Evolutionary conservation across 2,888 invertebrate species (phyloP).

Genomic region (Monoplex corrugatus): DNA sequence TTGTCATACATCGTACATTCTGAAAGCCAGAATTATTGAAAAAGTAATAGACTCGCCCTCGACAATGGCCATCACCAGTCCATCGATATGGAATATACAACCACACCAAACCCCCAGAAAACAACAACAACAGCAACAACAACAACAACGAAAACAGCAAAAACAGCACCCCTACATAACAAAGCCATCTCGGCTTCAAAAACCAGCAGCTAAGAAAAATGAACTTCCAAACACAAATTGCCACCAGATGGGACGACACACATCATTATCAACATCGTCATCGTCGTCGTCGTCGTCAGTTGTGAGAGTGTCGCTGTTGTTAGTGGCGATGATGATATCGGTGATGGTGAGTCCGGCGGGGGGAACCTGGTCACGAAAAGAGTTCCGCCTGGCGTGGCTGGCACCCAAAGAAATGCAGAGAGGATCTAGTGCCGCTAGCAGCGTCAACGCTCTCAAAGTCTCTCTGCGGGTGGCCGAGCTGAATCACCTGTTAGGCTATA

Average conservation of each 20-base stretch:
- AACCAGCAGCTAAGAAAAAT: too few relatives aligned
- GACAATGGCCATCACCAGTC: too few relatives aligned
- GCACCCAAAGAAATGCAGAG: conserved; percentile 71
- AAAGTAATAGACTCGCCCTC: too few relatives aligned
- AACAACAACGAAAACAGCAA: too few relatives aligned
- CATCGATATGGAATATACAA: too few relatives aligned
- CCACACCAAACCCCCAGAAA: too few relatives aligned
- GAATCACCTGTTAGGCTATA: conserved; percentile 56
- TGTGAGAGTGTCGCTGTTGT: not conserved
- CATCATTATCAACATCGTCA: not conserved
- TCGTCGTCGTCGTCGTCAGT: conserved; percentile 15
- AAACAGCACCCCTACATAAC: too few relatives aligned
- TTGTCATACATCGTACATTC: too few relatives aligned
- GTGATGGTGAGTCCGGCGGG: not conserved
- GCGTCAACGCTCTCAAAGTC: conserved; percentile 70
- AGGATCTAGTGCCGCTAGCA: conserved; percentile 70
- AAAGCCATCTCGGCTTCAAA: too few relatives aligned
- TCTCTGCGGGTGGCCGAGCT: conserved; percentile 61
- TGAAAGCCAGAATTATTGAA: too few relatives aligned
- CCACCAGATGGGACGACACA: not conserved
- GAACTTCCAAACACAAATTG: too few relatives aligned
- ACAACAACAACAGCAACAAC: too few relatives aligned
- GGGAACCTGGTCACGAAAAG: conserved; percentile 52
- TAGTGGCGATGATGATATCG: not conserved
- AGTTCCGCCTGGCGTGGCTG: conserved; percentile 75